Conservation (phyloP, 2,797 vertebrate species). For the Typhlichthys eigenmanni region DNA sequence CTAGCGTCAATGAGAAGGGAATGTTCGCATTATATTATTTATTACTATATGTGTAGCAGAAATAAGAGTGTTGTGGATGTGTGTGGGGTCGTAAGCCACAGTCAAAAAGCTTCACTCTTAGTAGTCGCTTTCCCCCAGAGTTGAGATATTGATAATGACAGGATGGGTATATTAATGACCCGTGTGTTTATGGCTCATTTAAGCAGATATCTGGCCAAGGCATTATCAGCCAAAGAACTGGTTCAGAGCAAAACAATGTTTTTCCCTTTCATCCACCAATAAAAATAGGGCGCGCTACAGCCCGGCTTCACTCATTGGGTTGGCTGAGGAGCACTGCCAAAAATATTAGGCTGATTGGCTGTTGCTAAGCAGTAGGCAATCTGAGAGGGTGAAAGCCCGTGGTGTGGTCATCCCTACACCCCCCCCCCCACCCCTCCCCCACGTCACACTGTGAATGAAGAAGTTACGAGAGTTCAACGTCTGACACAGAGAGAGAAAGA, state of each 20-base stretch:
- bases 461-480: slow-evolving; percentile 65
- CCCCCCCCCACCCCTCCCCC: slow-evolving; percentile 49
- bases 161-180: slow-evolving; percentile 60
- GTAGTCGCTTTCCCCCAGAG: slow-evolving; percentile 25
- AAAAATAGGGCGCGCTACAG: slow-evolving; percentile 56
- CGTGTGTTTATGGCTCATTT: slow-evolving; percentile 64
- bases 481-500: slow-evolving; percentile 5
- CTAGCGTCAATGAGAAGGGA: too few species aligned
- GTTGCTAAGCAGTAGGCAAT: slow-evolving; percentile 84
- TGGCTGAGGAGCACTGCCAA: slow-evolving; percentile 75
- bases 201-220: slow-evolving; percentile 54
- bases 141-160: slow-evolving; percentile 62
- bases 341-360: slow-evolving; percentile 83
- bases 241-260: slow-evolving; percentile 52
- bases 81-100: background rate
- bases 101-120: slow-evolving; percentile 8
- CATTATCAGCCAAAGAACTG: slow-evolving; percentile 38
- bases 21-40: too few species aligned
- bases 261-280: slow-evolving; percentile 66
- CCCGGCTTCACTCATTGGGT: slow-evolving; percentile 61
- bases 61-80: too few species aligned
- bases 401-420: slow-evolving; percentile 30
- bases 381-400: slow-evolving; percentile 69
- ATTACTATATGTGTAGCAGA: too few species aligned
- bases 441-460: slow-evolving; percentile 58